Evolutionary conservation across 2,113 vertebrate species (phyloP), one percentile per base, ranked within the genome.

Genomic region (Perca fluviatilis): DNA sequence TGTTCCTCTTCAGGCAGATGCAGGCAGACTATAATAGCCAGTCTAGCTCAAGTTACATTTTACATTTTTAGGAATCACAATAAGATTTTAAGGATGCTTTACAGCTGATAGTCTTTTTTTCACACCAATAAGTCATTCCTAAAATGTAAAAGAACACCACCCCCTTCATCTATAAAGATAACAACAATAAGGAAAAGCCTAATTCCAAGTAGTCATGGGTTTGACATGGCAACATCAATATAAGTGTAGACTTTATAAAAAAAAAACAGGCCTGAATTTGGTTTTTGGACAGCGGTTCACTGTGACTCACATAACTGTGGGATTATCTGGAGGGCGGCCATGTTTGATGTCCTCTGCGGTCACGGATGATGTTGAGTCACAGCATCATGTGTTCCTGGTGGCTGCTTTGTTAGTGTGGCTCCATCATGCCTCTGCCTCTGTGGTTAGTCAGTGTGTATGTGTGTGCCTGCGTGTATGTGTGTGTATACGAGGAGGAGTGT

Each of bases 1-100:
- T 89, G 71, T 79, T 88, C 79, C 56, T 91, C 88, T 83, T 82
- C 79, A 84, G 82, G 86, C 91, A 93, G 87, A 94, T 93, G 92
- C 71, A 83, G 53, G 80, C 70, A 18, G 33, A 75, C 69, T 80
- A 88, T 90, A 91, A 91, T 86, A 87, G 84, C 75, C 33, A 25
- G 79, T 90, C 83, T 72, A 60, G 86, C 81, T 91, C 67, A 81
- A 86, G 79, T 80, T 88, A 67, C 75, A 80, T 86, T 88, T 88
- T 87, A 86, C 40, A 43, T 43, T 18, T 5, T 43, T 40, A 13
- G 71, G 21, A 49, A 40, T 21, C 40, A 2, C 49, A 56, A 21
- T 57, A 3, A 5, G 7, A 69, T 58, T 66, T 79, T 61, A 12
- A 51, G n/a, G 23, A 51, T 54, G 46, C 13, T 5, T 71, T 47